Evolutionary conservation across 2,888 invertebrate genomes (phyloP).

Genomic region (Alsophila aescularia): DNA sequence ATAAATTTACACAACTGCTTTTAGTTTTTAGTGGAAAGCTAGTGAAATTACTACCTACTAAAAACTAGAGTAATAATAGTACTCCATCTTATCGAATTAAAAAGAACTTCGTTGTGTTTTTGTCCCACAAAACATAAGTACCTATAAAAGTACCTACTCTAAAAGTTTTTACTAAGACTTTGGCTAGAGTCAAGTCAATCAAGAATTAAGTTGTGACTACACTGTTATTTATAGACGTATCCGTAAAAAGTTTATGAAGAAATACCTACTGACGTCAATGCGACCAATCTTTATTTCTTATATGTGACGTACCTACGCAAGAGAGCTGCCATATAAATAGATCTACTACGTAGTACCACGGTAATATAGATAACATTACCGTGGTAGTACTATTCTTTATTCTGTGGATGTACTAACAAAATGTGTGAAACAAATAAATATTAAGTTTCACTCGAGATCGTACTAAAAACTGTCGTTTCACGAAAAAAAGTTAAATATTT

Average conservation of each 20-base stretch:
- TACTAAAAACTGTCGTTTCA: too few relatives aligned
- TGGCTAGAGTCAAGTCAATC: background rate
- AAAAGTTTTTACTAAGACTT: background rate
- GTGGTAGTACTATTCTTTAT: too few relatives aligned
- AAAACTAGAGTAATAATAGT: too few relatives aligned
- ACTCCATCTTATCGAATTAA: too few relatives aligned
- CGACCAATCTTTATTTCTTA: background rate
- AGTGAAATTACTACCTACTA: too few relatives aligned
- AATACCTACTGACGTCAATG: slow-evolving; percentile 12
- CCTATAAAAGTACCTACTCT: background rate
- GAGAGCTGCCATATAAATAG: slow-evolving; percentile 4
- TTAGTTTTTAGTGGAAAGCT: too few relatives aligned
- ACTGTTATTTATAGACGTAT: slow-evolving; percentile 8
- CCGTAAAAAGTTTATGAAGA: slow-evolving; percentile 8
- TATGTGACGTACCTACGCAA: slow-evolving; percentile 1
- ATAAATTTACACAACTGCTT: too few relatives aligned
- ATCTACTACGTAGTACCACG: too few relatives aligned
- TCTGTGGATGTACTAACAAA: too few relatives aligned
- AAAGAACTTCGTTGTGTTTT: too few relatives aligned
- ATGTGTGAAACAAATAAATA: background rate
- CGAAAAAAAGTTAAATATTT: slow-evolving; percentile 45
- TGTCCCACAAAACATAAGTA: too few relatives aligned
- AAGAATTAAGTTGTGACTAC: background rate
- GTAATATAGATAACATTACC: too few relatives aligned
- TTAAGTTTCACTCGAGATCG: slow-evolving; percentile 24